Percentiles rank a stretch among this genome's conserved stretches.
phyloP scores from a whole-genome alignment of 2,888 invertebrate genomes.

The Oasisia sp. region DNA sequence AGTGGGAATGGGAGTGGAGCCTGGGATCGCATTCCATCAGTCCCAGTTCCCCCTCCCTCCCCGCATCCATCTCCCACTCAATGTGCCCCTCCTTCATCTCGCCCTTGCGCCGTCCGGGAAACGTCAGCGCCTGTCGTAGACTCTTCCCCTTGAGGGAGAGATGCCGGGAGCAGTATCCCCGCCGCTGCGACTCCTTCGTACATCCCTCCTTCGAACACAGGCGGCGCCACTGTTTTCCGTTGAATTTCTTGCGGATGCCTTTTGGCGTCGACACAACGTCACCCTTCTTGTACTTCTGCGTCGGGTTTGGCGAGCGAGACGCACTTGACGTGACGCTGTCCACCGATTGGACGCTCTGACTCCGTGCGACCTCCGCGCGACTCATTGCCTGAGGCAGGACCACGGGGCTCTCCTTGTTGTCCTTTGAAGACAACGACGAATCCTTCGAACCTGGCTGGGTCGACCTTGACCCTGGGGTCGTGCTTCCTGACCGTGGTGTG shows the following conservation, averaged over 20 bases:
- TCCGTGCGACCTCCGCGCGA: slow-evolving; percentile 52
- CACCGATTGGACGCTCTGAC: slow-evolving; percentile 59
- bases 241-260: slow-evolving; percentile 91
- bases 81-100: slow-evolving; percentile 66
- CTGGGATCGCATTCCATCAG: slow-evolving; percentile 21
- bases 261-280: slow-evolving; percentile 93
- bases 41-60: slow-evolving; percentile 80
- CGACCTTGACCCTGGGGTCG: slow-evolving; percentile 72
- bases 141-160: slow-evolving; percentile 85
- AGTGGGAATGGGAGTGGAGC: slow-evolving; percentile 24
- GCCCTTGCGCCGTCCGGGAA: slow-evolving; percentile 59
- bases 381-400: slow-evolving; percentile 49
- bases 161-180: slow-evolving; percentile 96
- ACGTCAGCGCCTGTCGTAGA: slow-evolving; percentile 48
- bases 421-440: slow-evolving; percentile 25
- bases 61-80: slow-evolving; percentile 82
- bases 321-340: slow-evolving; percentile 63
- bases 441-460: slow-evolving; percentile 32
- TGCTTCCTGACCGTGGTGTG: slow-evolving; percentile 79
- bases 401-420: slow-evolving; percentile 33
- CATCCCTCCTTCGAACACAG: slow-evolving; percentile 96
- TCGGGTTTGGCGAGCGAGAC: slow-evolving; percentile 56
- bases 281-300: slow-evolving; percentile 77
- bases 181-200: slow-evolving; percentile 94
- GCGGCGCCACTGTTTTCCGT: slow-evolving; percentile 99